Percentiles rank a stretch among this genome's conserved stretches.
Evolutionary conservation across 2,113 vertebrate genomes (phyloP).

Genomic region (Rattus norvegicus): GRCr8 NC_086019.1:53178001-53178500

Average conservation of each 20-base stretch:
- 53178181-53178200: fast-evolving
- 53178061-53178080: background rate
- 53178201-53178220: fast-evolving
- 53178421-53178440: fast-evolving
- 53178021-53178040: background rate
- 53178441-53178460: fast-evolving
- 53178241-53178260: background rate
- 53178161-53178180: fast-evolving
- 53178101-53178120: background rate
- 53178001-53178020: fast-evolving
- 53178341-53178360: background rate
- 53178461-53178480: background rate
- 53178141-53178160: fast-evolving
- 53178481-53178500: background rate
- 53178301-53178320: background rate
- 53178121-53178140: fast-evolving
- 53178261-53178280: background rate
- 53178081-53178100: background rate
- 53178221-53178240: background rate
- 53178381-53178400: background rate
- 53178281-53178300: background rate
- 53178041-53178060: background rate
- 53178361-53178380: background rate
- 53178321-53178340: background rate
- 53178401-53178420: background rate